Conservation (phyloP, 2,113 vertebrate species). For the Smithornis capensis region DNA sequence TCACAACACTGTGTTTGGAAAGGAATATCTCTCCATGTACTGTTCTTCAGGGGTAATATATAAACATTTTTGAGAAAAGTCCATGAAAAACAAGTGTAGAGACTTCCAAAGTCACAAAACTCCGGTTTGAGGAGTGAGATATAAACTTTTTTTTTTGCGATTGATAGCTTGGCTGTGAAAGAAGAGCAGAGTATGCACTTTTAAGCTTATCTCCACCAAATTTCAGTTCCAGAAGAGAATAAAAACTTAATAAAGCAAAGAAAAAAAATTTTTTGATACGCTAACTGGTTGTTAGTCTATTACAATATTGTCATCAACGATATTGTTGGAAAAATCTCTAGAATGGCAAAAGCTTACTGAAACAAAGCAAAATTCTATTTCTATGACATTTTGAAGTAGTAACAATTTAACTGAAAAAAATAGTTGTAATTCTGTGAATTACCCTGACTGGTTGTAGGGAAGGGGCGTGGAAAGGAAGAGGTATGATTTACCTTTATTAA, state of each 20-base stretch:
- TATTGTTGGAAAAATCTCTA: background rate
- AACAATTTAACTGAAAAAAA: background rate
- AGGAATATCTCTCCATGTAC: background rate
- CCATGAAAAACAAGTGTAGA: background rate
- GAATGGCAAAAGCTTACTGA: background rate
- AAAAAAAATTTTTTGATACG: background rate
- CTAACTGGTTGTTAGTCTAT: background rate
- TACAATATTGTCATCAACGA: background rate
- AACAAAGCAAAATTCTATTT: background rate
- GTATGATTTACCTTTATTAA: background rate
- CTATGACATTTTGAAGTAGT: background rate
- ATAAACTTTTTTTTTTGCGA: background rate
- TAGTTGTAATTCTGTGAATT: background rate
- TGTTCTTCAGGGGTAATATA: background rate
- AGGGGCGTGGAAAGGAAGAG: background rate
- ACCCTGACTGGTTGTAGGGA: background rate
- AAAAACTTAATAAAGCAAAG: background rate
- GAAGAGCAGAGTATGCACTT: background rate
- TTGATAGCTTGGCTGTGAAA: background rate
- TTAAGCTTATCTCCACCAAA: background rate
- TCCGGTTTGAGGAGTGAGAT: background rate
- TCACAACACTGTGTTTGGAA: background rate
- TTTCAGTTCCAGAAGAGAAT: background rate
- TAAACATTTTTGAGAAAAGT: background rate
- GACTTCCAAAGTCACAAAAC: background rate